Base-by-base conservation (phyloP, 2,797 vertebrate species). In the Danio jaintianensis region DNA sequence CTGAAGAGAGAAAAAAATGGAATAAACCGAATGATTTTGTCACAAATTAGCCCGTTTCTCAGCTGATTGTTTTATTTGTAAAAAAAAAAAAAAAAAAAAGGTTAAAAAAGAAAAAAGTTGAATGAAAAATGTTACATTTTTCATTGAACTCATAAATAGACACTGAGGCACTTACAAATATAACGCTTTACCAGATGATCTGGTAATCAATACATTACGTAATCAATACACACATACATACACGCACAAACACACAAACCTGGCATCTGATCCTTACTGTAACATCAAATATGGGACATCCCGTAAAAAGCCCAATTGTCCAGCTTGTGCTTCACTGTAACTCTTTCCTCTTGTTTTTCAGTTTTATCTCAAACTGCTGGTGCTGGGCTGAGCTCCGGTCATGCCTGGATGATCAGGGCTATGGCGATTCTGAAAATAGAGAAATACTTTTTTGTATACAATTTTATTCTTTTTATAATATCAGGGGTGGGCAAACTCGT, bases 351-450 rank as follows among this genome's bases (percentile, higher is more conserved):
- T 3, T 56, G 18, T 36, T 58, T 55, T 58, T 76, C 55, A 15
- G 16, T 78, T 86, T 92, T 94, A 98, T 91, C 97, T 96, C 83
- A 98, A 93, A 86, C 96, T 98, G 93, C 96, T 97, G 90, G 95
- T 95, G 94, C 96, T 96, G 88, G 96, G 95, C 85, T 99, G 97
- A 86, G 96, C 96, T 88, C 96, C 92, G 83, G 96, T 92, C 87
- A 96, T 93, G 9, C 96, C 95, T 0, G 96, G 96, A 83, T 97
- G 97, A 85, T 98, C 97, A 0, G 97, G 97, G 90, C 97, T 98
- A 88, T 98, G 96, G 61, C 97, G 96, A 88, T 95, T 98, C 97
- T 98, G 89, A 0, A 0, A 58, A 62, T 7, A 68, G 9, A 72
- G 18, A 53, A n/a, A 74, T 53, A 69, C 18, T 7, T 13, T 40